phyloP scores from a whole-genome alignment of 2,888 invertebrate species.

The Caenorhabditis sinica region DNA sequence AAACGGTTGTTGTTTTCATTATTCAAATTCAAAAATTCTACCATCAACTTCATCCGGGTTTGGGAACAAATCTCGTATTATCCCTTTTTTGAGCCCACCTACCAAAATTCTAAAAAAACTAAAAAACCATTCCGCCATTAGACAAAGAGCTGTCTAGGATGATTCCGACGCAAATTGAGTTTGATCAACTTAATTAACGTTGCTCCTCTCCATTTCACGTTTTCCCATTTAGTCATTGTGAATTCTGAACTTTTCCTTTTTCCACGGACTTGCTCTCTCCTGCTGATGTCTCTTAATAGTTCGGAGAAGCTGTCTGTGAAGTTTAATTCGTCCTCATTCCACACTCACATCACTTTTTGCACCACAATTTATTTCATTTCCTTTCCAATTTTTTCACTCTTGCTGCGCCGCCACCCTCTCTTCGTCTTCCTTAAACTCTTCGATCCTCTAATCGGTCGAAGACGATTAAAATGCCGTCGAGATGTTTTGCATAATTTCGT shows the following conservation, averaged over 20 bases:
- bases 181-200: constrained; percentile 25
- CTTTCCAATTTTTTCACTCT: constrained; percentile 27
- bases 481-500: constrained; percentile 21
- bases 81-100: constrained; percentile 17
- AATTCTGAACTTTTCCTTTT: constrained; percentile 59
- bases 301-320: constrained; percentile 31
- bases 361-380: constrained; percentile 51
- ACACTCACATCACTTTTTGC: constrained; percentile 55
- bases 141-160: background rate
- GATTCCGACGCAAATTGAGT: constrained; percentile 33
- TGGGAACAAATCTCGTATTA: constrained; percentile 6
- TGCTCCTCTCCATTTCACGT: background rate
- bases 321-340: constrained; percentile 31
- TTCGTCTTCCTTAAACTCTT: background rate
- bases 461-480: constrained; percentile 7
- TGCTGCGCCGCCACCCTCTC: constrained; percentile 1
- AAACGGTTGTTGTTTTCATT: too few species aligned
- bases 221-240: constrained; percentile 25
- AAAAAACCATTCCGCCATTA: background rate
- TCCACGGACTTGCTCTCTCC: constrained; percentile 1
- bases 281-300: constrained; percentile 13
- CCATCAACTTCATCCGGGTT: background rate
- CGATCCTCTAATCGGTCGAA: constrained; percentile 31
- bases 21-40: background rate
- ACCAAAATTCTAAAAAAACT: background rate